phyloP scores from a whole-genome alignment of 1,140 invertebrate genomes.

The Lamellibrachia luymesi region DNA sequence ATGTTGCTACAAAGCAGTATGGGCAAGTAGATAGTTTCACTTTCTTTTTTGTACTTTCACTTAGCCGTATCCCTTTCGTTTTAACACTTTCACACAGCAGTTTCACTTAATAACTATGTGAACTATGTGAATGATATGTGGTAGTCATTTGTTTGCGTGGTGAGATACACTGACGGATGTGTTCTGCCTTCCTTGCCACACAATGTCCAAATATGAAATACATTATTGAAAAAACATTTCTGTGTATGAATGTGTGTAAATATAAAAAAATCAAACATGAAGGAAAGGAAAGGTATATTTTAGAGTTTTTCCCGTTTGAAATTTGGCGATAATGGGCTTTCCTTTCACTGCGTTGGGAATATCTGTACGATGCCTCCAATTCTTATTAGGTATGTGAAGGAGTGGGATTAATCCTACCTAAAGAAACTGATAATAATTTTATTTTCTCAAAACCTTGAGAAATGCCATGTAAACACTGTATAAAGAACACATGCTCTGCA shows the following conservation, averaged over 20 bases:
- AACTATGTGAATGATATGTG: neutral
- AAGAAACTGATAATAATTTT: too few relatives aligned
- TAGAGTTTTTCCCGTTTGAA: too few relatives aligned
- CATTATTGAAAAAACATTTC: neutral
- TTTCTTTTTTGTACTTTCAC: neutral
- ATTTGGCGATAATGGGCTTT: too few relatives aligned
- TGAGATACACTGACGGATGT: neutral
- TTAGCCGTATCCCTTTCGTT: neutral
- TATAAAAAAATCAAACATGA: too few relatives aligned
- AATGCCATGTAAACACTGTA: too few relatives aligned
- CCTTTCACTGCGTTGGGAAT: too few relatives aligned
- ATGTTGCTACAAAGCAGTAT: slow-evolving; percentile 67
- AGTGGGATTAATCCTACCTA: too few relatives aligned
- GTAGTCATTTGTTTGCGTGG: neutral
- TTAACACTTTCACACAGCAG: slow-evolving; percentile 29
- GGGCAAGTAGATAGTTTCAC: slow-evolving; percentile 49
- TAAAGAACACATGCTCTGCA: too few relatives aligned
- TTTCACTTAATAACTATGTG: neutral
- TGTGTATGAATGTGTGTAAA: neutral
- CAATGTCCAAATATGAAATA: neutral
- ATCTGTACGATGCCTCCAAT: too few relatives aligned
- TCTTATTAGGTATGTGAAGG: too few relatives aligned
- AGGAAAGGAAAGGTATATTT: too few relatives aligned
- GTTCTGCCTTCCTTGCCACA: neutral
- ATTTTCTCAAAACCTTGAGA: too few relatives aligned